Evolutionary conservation across 2,113 vertebrate genomes (phyloP).

Genomic region (Phaetusa simplex): DNA sequence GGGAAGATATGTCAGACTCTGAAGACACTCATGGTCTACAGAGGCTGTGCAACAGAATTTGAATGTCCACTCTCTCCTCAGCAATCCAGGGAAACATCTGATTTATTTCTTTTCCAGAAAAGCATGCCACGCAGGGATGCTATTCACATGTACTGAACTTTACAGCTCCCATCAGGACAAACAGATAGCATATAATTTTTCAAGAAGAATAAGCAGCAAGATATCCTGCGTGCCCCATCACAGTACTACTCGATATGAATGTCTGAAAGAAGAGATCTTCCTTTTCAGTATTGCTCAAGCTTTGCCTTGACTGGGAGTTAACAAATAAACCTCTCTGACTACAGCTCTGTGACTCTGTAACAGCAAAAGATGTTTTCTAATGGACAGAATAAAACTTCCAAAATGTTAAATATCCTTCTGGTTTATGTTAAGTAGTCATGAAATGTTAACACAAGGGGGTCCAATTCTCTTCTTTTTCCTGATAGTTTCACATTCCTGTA

Average conservation of each 20-base stretch:
- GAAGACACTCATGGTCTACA: neutral
- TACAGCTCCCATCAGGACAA: neutral
- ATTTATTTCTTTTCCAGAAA: neutral
- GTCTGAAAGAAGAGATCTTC: neutral
- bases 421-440: neutral
- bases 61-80: neutral
- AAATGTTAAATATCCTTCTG: rapidly evolving
- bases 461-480: neutral
- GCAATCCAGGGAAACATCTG: neutral
- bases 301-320: neutral
- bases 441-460: neutral
- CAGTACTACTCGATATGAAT: neutral
- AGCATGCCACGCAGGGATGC: neutral
- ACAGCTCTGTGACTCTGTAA: neutral
- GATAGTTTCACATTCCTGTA: neutral
- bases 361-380: neutral
- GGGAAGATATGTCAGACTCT: neutral
- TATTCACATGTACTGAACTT: neutral
- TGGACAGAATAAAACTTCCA: neutral
- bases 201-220: neutral
- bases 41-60: neutral
- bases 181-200: neutral
- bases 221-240: neutral
- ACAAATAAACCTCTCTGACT: neutral
- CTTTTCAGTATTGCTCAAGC: neutral